Percentiles rank a stretch among this genome's conserved stretches.
Evolutionary conservation across 35 echinoderm and acorn worm genomes (phyloP).

Genomic region (Acanthaster planci): DNA sequence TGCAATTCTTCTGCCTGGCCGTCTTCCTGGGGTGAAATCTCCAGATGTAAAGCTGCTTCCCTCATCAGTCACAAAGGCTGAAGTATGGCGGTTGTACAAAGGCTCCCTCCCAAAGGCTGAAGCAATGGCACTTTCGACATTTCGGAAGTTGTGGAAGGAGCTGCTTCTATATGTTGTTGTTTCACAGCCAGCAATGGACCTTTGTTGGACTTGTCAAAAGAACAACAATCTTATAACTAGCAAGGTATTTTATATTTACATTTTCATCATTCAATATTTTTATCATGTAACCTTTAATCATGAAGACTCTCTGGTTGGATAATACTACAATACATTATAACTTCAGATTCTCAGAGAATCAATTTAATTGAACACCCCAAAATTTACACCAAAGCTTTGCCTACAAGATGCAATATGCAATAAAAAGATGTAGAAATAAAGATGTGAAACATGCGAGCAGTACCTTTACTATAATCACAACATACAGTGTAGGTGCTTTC

Average conservation of each 20-base stretch:
- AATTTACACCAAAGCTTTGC: neutral
- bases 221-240: conserved; percentile 54
- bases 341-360: neutral
- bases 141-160: conserved; percentile 37
- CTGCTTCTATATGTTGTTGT: conserved; percentile 36
- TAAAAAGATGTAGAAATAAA: too few relatives aligned
- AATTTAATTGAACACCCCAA: neutral
- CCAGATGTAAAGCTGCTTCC: conserved; percentile 41
- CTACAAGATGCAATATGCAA: too few relatives aligned
- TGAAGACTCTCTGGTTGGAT: neutral
- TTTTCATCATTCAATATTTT: neutral
- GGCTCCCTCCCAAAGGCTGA: neutral
- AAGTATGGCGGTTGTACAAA: conserved; percentile 36
- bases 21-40: conserved; percentile 30
- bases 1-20: conserved; percentile 18
- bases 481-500: too few relatives aligned
- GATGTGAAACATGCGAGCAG: too few relatives aligned
- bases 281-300: neutral
- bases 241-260: neutral
- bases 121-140: neutral
- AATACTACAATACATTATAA: neutral
- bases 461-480: too few relatives aligned
- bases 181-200: conserved; percentile 33
- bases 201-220: conserved; percentile 64
- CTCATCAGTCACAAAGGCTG: conserved; percentile 15